These are phyloP conservation scores for Ailurus styani DNA, from an alignment of 2,113 vertebrate species.

Conservation along the genomic window DNA sequence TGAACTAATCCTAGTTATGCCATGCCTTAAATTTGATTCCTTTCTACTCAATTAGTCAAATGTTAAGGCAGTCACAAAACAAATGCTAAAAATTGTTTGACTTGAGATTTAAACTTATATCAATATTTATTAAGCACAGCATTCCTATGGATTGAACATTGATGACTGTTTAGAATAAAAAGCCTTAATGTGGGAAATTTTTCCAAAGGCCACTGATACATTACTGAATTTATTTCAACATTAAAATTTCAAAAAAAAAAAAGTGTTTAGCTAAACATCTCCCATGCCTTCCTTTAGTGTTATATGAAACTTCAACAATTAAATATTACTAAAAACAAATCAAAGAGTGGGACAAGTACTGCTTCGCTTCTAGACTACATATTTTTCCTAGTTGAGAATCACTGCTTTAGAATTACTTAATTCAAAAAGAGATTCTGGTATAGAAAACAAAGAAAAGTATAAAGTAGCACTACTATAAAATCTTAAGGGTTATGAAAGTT, in stretches of 20 bases:
- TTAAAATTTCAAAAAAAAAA: neutral
- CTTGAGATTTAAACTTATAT: slow-evolving; percentile 25
- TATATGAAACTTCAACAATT: neutral
- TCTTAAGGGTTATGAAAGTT: neutral
- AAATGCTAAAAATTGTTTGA: neutral
- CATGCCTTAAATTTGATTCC: neutral
- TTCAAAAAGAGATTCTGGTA: neutral
- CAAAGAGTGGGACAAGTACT: neutral
- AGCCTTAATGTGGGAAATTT: neutral
- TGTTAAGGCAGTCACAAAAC: neutral
- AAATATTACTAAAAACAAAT: slow-evolving; percentile 12
- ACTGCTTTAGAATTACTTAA: neutral
- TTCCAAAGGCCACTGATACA: neutral
- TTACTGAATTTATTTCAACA: neutral
- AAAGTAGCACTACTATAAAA: neutral
- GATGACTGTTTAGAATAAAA: slow-evolving; percentile 15
- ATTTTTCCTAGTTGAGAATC: neutral
- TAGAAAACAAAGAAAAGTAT: neutral
- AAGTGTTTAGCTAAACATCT: neutral
- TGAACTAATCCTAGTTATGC: slow-evolving; percentile 2
- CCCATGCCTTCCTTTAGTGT: neutral
- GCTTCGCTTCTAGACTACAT: slow-evolving; percentile 31
- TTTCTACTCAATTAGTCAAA: neutral
- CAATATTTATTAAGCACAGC: neutral
- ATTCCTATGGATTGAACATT: neutral